A percentile compares a stretch with the other conserved stretches of the same genome.
These are phyloP conservation scores for Tetraodon nigroviridis DNA, from an alignment of 2,113 vertebrate genomes.

Conservation along the genomic window DNA sequence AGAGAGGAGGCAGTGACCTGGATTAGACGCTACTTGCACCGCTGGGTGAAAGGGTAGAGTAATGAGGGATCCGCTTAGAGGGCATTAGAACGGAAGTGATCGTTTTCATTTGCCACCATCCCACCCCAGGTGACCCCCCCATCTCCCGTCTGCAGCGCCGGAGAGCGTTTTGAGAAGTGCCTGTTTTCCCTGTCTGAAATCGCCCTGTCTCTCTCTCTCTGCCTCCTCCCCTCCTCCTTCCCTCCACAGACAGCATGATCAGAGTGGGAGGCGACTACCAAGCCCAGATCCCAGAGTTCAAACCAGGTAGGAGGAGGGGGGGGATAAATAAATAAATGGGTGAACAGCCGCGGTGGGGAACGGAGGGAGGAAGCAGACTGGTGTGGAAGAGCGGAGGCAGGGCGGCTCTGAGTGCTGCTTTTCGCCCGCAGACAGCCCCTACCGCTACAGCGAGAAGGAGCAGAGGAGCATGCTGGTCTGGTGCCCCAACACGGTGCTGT, in stretches of 20 bases:
- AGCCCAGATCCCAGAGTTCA: constrained; percentile 89
- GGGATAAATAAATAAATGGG: neutral
- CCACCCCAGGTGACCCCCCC: neutral
- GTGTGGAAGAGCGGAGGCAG: neutral
- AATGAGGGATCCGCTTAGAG: too few relatives aligned
- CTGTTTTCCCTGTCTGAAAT: neutral
- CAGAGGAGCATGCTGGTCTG: constrained; percentile 90
- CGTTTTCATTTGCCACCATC: neutral
- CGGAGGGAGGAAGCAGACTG: constrained; percentile 4
- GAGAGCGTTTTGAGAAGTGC: neutral
- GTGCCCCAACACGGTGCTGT: constrained; percentile 84
- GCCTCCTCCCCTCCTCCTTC: constrained; percentile 4
- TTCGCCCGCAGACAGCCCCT: constrained; percentile 70
- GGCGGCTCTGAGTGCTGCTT: constrained; percentile 5
- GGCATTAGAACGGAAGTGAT: too few relatives aligned
- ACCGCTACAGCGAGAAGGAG: constrained; percentile 79
- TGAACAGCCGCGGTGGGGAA: too few relatives aligned
- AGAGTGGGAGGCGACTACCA: constrained; percentile 91
- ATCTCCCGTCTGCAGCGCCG: neutral
- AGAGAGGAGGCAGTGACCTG: too few relatives aligned
- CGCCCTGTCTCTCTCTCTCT: neutral
- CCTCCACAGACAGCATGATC: constrained; percentile 87
- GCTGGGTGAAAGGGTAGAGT: too few relatives aligned
- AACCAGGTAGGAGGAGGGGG: constrained; percentile 78
- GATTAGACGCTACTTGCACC: too few relatives aligned